Base-by-base conservation (phyloP, 2,797 vertebrate species). In the Tapirus indicus region DNA sequence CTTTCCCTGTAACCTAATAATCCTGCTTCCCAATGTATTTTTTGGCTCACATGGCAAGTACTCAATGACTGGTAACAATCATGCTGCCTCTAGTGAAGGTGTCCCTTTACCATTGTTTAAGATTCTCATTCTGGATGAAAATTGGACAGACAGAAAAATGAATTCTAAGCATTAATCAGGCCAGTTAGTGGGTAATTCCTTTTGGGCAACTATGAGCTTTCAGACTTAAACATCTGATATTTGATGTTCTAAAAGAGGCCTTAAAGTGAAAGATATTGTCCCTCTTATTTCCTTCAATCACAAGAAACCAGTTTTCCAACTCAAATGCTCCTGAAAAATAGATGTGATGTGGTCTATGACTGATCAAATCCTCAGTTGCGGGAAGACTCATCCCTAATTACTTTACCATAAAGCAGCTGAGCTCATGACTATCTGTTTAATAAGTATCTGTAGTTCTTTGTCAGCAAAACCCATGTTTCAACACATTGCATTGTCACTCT, bases 331-430 rank as follows among this genome's bases (percentile, higher is more conserved):
- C 89, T 91, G 92, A 87, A 74, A 62, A n/a, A 2, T 17, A n/a
- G 71, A 75, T 41, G 54, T 91, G 83, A 68, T 96, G 56, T 0
- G 2, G 8, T 93, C 47, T 82, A 0, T 1, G 54, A 94, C 83
- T 35, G 49, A 91, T 64, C 83, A 74, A 54, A 72, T 62, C 5
- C 54, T 96, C 97, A 96, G 35, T 10, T 2, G 14, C 35, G 95
- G 75, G 54, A 92, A 93, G 87, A 72, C 52, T 88, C 5, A 9
- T 86, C 10, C 0, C 12, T 90, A 93, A 94, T 87, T 93, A 69
- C 83, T 88, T 97, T 44, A 20, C 29, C 94, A 60, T 72, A 94
- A 98, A 86, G 1, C 29, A 44, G n/a, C 41, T n/a, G 27, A 49
- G 56, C 68, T 89, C 47, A 14, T 77, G 62, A 82, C 25, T 11